Evolutionary conservation across 2,797 vertebrate species (phyloP).

Genomic region (Adelosebastes latens): DNA sequence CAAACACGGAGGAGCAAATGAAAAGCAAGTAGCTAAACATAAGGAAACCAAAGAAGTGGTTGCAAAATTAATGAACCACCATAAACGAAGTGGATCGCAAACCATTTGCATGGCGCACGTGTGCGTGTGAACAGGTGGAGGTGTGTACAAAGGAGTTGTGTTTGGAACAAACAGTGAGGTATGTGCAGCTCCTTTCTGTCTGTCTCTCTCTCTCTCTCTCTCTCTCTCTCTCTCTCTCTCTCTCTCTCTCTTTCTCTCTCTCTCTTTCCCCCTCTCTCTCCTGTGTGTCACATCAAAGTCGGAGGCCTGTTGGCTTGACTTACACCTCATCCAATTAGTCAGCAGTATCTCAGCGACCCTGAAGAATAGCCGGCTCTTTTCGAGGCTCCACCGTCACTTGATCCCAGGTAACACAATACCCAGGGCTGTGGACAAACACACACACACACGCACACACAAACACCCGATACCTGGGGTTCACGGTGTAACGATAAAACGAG

Average conservation of each 20-base stretch:
- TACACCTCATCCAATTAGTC: conserved; percentile 98
- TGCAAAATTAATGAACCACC: conserved; percentile 90
- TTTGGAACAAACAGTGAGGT: conserved; percentile 79
- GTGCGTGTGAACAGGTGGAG: conserved; percentile 67
- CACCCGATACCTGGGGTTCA: conserved; percentile 64
- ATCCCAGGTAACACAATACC: conserved; percentile 88
- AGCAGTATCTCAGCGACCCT: conserved; percentile 88
- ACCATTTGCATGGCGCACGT: conserved; percentile 71
- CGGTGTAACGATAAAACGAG: conserved; percentile 67
- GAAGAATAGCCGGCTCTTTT: conserved; percentile 85
- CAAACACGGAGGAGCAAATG: conserved; percentile 71
- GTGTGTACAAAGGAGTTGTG: conserved; percentile 81
- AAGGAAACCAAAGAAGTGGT: conserved; percentile 83
- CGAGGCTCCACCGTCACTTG: conserved; percentile 85
- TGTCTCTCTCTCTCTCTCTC: conserved; percentile 13
- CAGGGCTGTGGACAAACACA: conserved; percentile 24
- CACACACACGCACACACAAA: conserved; percentile 28
- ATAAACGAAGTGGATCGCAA: conserved; percentile 83
- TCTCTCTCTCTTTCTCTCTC: background rate
- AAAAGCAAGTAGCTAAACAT: conserved; percentile 85
- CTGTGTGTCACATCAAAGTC: conserved; percentile 89
- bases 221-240: conserved; percentile 54
- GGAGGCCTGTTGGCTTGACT: conserved; percentile 89
- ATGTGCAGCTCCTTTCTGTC: conserved; percentile 30
- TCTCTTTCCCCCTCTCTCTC: conserved; percentile 38